These are phyloP conservation scores for Drosophila paramelanica DNA, from an alignment of 2,888 invertebrate species.

Conservation along the genomic window DNA sequence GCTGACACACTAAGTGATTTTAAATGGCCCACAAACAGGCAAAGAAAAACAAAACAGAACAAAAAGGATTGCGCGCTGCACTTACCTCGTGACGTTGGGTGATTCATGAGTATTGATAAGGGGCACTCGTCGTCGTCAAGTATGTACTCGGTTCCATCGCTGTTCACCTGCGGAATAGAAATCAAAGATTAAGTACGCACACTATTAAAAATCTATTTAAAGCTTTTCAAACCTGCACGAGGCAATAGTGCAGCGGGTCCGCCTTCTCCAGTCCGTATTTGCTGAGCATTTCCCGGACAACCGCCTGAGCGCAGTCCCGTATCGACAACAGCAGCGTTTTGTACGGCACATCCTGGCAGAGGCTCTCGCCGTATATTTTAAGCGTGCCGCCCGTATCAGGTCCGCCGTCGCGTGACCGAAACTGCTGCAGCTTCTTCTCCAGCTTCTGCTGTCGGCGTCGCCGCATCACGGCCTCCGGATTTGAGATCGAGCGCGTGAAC, in stretches of 20 bases:
- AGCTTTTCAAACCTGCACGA: constrained; percentile 91
- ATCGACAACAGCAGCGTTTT: constrained; percentile 98
- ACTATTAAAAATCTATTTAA: neutral
- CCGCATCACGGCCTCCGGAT: constrained; percentile 99
- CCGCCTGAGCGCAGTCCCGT: constrained; percentile 95
- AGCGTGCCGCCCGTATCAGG: constrained; percentile 96
- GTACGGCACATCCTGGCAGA: constrained; percentile 98
- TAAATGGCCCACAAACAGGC: constrained; percentile 59
- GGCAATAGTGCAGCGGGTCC: constrained; percentile 95
- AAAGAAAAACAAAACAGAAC: constrained; percentile 4
- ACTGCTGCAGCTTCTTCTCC: constrained; percentile 97
- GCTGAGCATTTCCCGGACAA: constrained; percentile 97
- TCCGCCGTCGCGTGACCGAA: constrained; percentile 97
- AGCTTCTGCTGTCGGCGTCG: constrained; percentile 97
- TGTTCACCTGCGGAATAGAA: constrained; percentile 86
- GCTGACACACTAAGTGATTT: constrained; percentile 67
- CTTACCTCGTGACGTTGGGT: constrained; percentile 94
- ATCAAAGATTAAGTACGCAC: neutral
- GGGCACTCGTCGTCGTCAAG: constrained; percentile 99
- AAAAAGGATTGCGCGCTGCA: constrained; percentile 61
- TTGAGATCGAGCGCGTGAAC: constrained; percentile 99
- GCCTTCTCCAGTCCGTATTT: constrained; percentile 97
- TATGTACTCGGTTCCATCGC: constrained; percentile 93
- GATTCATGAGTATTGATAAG: constrained; percentile 95
- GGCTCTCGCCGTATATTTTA: constrained; percentile 98